Base-by-base conservation (phyloP, 1,140 invertebrate species). In the Drosophila subobscura region DNA sequence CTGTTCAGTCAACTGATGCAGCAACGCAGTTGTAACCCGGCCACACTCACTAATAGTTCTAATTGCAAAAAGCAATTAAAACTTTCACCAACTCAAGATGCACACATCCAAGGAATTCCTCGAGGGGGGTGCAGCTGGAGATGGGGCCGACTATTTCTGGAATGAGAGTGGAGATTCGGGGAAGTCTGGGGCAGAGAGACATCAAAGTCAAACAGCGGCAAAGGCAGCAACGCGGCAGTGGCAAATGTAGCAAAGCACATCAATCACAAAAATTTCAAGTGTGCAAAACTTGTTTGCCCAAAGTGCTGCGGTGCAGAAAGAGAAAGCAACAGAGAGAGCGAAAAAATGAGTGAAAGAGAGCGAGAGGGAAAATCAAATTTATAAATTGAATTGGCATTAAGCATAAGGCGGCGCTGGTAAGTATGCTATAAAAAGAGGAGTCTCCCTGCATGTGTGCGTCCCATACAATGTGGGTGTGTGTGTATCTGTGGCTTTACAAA, bases 61-160 rank as follows among this genome's bases (percentile, higher is more conserved):
- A 88, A 88, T 88, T 88, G 83, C 83, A 88, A 88, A 88, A 88
- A 88, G 83, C 83, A 88, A 88, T 88, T 88, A 88, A 88, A 88
- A 88, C 83, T 88, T 88, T 88, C 75, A 59, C 78, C 63, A 66
- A 73, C 83, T 88, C 78, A 86, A 86, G 81, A 88, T 78, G 78
- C 74, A 70, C 66, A 86, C 56, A 75, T 47, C 37, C 25, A 58
- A 72, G 55, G 71, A 61, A 68, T 56, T 74, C 70, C 52, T 58
- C 49, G 55, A 61, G 42, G 8, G 61, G 66, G 56, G 67, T 50
- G 54, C 27, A 42, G 56, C 55, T 52, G 33, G 49, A 12, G 33
- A 37, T 37, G 33, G 33, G 10, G 16, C 16, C 16, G 16, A 37
- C 33, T 37, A 37, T 10, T 37, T 37, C 67, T 59, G 45, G 49